Percentiles rank a stretch among this genome's conserved stretches.
Conservation (phyloP, 2,113 vertebrate genomes). For the Mola mola region DNA sequence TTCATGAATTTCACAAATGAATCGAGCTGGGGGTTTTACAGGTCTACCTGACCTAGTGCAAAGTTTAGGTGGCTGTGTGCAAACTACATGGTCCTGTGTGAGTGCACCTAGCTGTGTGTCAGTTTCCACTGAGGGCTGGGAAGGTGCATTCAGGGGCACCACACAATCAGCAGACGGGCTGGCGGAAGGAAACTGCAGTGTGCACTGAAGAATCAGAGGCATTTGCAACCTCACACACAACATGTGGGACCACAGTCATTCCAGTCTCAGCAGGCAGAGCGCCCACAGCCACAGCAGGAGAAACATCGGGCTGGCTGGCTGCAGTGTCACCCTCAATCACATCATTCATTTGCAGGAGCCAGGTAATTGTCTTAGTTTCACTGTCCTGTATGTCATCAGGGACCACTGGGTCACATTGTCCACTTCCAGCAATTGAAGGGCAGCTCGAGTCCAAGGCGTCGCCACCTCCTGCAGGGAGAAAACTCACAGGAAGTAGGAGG, state of each 20-base stretch:
- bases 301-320: neutral
- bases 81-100: neutral
- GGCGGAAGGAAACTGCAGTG: neutral
- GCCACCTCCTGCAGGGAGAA: neutral
- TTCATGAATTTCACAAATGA: slow-evolving; percentile 9
- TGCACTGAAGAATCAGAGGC: no score
- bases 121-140: no score
- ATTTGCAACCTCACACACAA: no score
- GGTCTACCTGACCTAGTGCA: neutral
- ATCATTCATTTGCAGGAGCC: slow-evolving; percentile 1
- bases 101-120: neutral
- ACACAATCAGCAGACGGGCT: neutral
- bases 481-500: neutral
- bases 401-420: neutral
- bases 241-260: no score
- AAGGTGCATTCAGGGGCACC: neutral
- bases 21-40: neutral
- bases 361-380: neutral
- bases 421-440: neutral
- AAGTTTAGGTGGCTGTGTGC: neutral
- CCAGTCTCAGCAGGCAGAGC: neutral
- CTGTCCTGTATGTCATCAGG: neutral
- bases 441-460: neutral
- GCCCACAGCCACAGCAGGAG: neutral
- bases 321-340: neutral